These are phyloP conservation scores for Trichonephila inaurata DNA, from an alignment of 1,140 invertebrate genomes.

Conservation along the genomic window DNA sequence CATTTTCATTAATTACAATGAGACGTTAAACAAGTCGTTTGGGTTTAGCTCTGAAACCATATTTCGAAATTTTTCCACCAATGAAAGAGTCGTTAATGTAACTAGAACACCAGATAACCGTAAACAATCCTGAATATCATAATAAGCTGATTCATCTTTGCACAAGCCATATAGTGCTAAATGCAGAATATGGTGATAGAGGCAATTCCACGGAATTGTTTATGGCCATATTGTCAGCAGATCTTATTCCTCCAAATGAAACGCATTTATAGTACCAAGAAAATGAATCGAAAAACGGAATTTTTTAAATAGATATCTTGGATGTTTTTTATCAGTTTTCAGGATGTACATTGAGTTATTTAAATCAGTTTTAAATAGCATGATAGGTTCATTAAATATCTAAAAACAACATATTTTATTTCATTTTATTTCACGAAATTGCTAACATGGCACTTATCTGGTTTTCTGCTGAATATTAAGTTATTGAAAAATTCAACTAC, in stretches of 20 bases:
- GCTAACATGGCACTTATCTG: no score
- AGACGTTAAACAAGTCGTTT: background rate
- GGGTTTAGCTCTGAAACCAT: background rate
- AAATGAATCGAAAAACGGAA: no score
- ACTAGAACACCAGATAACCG: background rate
- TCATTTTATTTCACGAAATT: no score
- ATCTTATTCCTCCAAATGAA: background rate
- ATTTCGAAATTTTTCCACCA: background rate
- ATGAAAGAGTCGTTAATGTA: background rate
- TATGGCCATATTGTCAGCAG: background rate
- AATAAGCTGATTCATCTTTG: background rate
- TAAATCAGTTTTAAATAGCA: no score
- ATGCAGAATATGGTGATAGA: background rate
- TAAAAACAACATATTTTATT: no score
- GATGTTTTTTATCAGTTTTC: no score
- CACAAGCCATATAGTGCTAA: background rate
- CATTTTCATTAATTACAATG: background rate
- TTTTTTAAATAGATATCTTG: no score
- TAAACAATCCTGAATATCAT: background rate
- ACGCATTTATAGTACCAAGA: background rate
- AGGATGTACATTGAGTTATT: no score
- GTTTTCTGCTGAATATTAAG: no score
- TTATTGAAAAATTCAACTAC: no score
- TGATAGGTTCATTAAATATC: no score
- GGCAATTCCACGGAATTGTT: background rate